Evolutionary conservation across 2,888 invertebrate genomes (phyloP), one percentile per base, ranked within the genome.

Genomic region (Cerceris ruficornis): DNA sequence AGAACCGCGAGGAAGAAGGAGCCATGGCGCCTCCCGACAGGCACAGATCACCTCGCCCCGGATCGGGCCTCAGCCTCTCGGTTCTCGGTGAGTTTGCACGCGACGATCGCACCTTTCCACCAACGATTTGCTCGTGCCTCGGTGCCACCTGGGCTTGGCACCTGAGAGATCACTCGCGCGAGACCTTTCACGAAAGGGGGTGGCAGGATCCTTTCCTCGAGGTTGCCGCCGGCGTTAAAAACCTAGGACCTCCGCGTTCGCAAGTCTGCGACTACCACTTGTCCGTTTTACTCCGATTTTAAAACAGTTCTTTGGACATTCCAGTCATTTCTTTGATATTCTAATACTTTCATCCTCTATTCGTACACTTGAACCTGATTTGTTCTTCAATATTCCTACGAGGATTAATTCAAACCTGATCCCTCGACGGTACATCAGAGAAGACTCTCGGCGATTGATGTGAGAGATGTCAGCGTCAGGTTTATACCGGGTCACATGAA

Each of bases 41-140:
- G 82, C 88, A 88, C 83, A 87, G 89, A 83, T 85, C 87, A 84
- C 90, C 89, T 81, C 90, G 92, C 88, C 92, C 93, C 84, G 92
- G 92, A 84, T 92, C 92, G 71, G 93, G 93, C 59, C 90, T 92
- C 79, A 93, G 93, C 88, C 91, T 93, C 85, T 93, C 93, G 73
- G 93, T 93, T 80, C 90, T 93, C 83, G 93, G 93, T 93, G 91
- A 93, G 93, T 93, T 59, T 9, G 17, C 9, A 4, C 50, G 57
- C 14, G 49, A 55, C 28, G 57, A 67, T 68, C 62, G 13, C 9
- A n/a, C 9, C 14, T 13, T 28, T 14, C 9, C n/a, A 28, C 28
- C 42, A 13, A 11, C 46, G 15, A 13, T 11, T 17, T 28, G 9
- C 65, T 14, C 54, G 28, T 14, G 42, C 14, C 41, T 41, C 65